Base-by-base conservation (phyloP, 2,888 invertebrate genomes). In the Pristionchus mayeri region DNA sequence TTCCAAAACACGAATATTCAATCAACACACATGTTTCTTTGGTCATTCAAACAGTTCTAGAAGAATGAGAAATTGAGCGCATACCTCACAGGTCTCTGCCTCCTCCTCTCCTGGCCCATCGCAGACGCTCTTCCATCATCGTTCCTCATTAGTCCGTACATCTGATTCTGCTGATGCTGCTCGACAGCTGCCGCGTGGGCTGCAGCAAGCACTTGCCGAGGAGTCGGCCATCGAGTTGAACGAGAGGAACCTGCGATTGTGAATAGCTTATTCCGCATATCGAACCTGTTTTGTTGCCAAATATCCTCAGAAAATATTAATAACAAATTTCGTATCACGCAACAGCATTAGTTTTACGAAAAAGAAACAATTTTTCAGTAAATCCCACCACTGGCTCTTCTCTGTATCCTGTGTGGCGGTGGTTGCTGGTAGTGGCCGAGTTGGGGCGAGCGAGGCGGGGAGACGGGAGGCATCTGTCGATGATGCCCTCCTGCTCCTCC, bases 181-280 rank as follows among this genome's bases (percentile, higher is more conserved):
- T 57, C 57, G 9, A 57, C 54, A 16, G 37, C 44, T 21, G 37
- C 57, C 13, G 37, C 63, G 16, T 50, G 52, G 3, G 81, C 63
- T 48, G 81, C 63, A 4, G 81, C 81, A 13, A 82, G 63, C 9
- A 82, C 81, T n/a, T 82, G 40, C 48, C 63, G 60, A 2, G 81
- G 81, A 11, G 81, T 82, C 27, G 81, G 81, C 81, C 81, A 82
- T 4, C 81, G 60, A n/a, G 81, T 63, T 1, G 80, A 57, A 13
- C 57, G 80, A 1, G 37, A 40, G 0, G 80, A 80, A 16, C 80
- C 80, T 78, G 50, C 44, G 13, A 44, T 71, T n/a, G 3, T n/a
- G n/a, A n/a, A n/a, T n/a, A n/a, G n/a, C n/a, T n/a, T n/a, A n/a
- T n/a, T n/a, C n/a, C n/a, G n/a, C n/a, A n/a, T n/a, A n/a, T n/a